Base-by-base conservation (phyloP, 35 echinoderm and acorn worm species). In the Hemicentrotus pulcherrimus region DNA sequence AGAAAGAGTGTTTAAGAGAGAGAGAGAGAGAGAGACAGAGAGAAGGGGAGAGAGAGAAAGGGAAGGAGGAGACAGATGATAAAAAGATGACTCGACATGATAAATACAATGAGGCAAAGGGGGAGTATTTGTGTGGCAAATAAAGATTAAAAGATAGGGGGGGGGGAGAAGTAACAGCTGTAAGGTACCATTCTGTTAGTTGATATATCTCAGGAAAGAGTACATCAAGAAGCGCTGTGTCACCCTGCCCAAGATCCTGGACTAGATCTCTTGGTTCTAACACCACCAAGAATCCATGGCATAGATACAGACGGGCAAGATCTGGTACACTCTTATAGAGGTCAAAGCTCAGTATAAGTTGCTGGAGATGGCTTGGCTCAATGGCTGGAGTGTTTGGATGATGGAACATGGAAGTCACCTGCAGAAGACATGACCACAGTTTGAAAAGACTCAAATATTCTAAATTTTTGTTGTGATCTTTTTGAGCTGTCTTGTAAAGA, bases 281-380 rank as follows among this genome's bases (percentile, higher is more conserved):
- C 91, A 95, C 96, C 2, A 92, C 96, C 16, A 97, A 46, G 9
- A 97, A 92, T 14, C 96, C 96, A 85, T 97, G 95, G 58, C 95
- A 97, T 30, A 97, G 6, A 55, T 94, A 97, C 15, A 97, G 93
- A 45, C 95, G 61, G 22, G 92, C 96, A 0, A 93, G 46, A 48
- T 24, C 46, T 13, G 91, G n/a, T 19, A 85, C 47, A 85, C 13
- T 71, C 12, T 47, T 2, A 92, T 47, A 85, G 2, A 78, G 33
- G 46, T 91, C 19, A 32, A 30, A 47, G 32, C 32, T 86, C 31
- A 22, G 31, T 9, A 47, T n/a, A 1, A 93, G 13, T 12, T 78
- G 9, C 8, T 59, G 48, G 31, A 85, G 78, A 78, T n/a, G 65
- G 19, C 65, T 78, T 78, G 65, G 19, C 28, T 78, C 65, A 78